Evolutionary conservation across 2,888 invertebrate species (phyloP), one percentile per base, ranked within the genome.

Genomic region (Drosophila birchii): DNA sequence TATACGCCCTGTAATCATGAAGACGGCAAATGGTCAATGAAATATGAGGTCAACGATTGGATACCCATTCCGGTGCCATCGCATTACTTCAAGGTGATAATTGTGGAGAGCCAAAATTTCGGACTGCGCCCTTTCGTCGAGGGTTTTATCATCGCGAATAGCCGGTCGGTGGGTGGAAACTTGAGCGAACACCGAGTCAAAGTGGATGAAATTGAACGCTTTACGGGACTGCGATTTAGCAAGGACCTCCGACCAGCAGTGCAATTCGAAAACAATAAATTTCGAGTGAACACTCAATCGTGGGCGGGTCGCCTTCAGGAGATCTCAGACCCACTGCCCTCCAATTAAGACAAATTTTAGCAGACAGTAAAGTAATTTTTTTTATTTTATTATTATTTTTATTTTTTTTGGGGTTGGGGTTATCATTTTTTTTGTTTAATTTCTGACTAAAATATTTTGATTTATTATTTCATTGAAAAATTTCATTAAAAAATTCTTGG

Each of bases 11-110:
- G 49, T 0, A 56, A 49, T 4, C 38, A 41, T 7, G n/a, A 36
- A 5, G 43, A 36, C 6, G 53, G 66, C 9, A 54, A 73, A 7
- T 86, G 85, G 78, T 44, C 61, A 0, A 32, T 88, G 36, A 85
- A 81, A 11, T 88, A 81, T 59, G 67, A 84, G 16, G 71, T 79
- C 32, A 53, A 69, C 26, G 64, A 81, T 29, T 76, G 81, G 78
- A 55, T 56, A 8, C 76, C 86, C 5, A n/a, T 67, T 14, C 86
- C 86, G 5, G 67, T 73, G 57, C 78, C 86, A 0, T 81, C 88
- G 18, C 85, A 88, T 29, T 86, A 76, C 9, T 86, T 86, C 18
- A 86, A 86, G 41, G 85, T 88, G 29, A 20, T 86, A 2, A 81
- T 86, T 7, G 70, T 86, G 34, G 88, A 86, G 7, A 53, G 78